Evolutionary conservation across 1,140 invertebrate species (phyloP).

Genomic region (Camponotus pennsylvanicus): DNA sequence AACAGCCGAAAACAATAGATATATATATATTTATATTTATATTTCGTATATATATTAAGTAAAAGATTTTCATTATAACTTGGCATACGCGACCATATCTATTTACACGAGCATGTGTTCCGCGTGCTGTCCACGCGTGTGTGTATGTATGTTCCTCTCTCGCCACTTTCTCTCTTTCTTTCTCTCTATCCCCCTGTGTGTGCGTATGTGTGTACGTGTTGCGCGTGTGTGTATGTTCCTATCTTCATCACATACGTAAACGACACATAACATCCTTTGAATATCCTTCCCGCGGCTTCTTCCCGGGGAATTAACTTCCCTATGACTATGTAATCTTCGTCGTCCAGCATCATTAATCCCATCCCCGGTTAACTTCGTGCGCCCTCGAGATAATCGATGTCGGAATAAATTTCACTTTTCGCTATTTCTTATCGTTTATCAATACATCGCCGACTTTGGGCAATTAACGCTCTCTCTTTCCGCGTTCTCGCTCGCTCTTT

Average conservation of each 20-base stretch:
- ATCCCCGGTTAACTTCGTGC: slow-evolving; percentile 52
- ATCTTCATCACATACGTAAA: slow-evolving; percentile 74
- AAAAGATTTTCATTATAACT: slow-evolving; percentile 66
- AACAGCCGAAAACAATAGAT: slow-evolving; percentile 53
- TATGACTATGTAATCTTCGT: slow-evolving; percentile 67
- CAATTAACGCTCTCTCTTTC: slow-evolving; percentile 43
- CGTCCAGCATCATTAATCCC: slow-evolving; percentile 63
- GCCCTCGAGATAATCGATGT: slow-evolving; percentile 61
- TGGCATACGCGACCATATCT: slow-evolving; percentile 67
- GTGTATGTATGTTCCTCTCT: slow-evolving; percentile 37
- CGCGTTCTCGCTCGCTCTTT: slow-evolving; percentile 24
- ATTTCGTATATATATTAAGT: slow-evolving; percentile 66
- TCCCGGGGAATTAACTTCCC: slow-evolving; percentile 40
- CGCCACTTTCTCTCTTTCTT: background rate
- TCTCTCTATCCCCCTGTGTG: background rate
- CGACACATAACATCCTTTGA: slow-evolving; percentile 74
- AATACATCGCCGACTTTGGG: slow-evolving; percentile 12
- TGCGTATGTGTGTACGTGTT: slow-evolving; percentile 31
- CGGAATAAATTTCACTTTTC: slow-evolving; percentile 35
- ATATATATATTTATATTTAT: slow-evolving; percentile 56
- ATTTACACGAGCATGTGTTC: slow-evolving; percentile 62
- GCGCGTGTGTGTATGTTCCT: slow-evolving; percentile 67
- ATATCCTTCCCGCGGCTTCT: slow-evolving; percentile 61
- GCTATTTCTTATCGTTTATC: background rate
- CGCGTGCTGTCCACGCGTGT: slow-evolving; percentile 34